phyloP scores from a whole-genome alignment of 2,888 invertebrate species.

The Habroteleia sp. region DNA sequence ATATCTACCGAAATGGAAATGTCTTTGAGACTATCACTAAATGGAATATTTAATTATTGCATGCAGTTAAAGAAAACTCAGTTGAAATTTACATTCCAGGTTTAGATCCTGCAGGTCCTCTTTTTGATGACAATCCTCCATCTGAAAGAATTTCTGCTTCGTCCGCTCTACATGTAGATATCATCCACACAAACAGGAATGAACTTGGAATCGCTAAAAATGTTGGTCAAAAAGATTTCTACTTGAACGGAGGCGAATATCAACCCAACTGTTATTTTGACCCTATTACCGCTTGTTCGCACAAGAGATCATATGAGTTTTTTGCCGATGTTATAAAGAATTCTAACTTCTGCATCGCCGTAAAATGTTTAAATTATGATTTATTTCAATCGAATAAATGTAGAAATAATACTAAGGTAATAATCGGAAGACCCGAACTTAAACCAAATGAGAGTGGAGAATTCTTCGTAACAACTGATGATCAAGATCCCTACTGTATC shows the following conservation, averaged over 20 bases:
- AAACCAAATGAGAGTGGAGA: no score
- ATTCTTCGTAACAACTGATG: no score
- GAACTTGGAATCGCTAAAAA: slow-evolving; percentile 69
- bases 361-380: slow-evolving; percentile 28
- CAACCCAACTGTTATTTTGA: slow-evolving; percentile 68
- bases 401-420: no score
- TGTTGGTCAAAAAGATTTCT: slow-evolving; percentile 74
- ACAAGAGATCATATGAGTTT: slow-evolving; percentile 29
- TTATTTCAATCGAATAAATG: slow-evolving; percentile 3
- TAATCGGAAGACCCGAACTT: no score
- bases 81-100: slow-evolving; percentile 64
- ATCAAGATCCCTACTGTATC: no score
- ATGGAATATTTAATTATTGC: no score
- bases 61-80: no score
- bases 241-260: slow-evolving; percentile 72
- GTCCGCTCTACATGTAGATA: slow-evolving; percentile 6
- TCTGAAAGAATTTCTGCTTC: slow-evolving; percentile 5
- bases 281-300: slow-evolving; percentile 31
- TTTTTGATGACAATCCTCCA: slow-evolving; percentile 62
- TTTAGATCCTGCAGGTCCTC: slow-evolving; percentile 75
- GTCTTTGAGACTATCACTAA: no score
- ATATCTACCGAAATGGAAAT: no score
- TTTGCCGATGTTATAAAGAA: slow-evolving; percentile 11
- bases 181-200: slow-evolving; percentile 73
- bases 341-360: neutral